Evolutionary conservation across 1,140 invertebrate genomes (phyloP), one percentile per base, ranked within the genome.

Genomic region (Cataglyphis hispanica): DNA sequence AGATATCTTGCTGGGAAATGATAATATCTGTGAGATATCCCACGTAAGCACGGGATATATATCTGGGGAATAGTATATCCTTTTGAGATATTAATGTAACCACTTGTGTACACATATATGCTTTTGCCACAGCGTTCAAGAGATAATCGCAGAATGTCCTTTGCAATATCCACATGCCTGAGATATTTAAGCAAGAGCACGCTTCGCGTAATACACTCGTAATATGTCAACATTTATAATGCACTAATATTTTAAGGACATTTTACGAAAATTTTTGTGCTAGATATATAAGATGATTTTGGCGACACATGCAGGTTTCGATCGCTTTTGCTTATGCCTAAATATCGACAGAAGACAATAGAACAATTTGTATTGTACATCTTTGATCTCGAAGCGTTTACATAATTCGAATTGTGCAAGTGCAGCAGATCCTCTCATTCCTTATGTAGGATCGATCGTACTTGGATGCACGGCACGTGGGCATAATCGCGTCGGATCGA

Each of bases 1-100:
- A 50, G 40, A 16, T 78, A 78, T 78, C 76, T 78, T 5, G 61
- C 76, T 78, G 76, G 11, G 43, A 78, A 78, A 67, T 78, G 61
- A n/a, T 67, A 8, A 77, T 63, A 77, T 77, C 37, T 11, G 22
- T 11, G 56, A 63, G 19, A 19, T 66, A 66, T 64, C 61, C 3
- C 60, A 37, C 13, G 1, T 46, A 50, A 78, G 76, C 27, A 34
- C 61, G n/a, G n/a, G n/a, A 13, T 50, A 50, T 40, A 40, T 40
- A 25, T 34, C 19, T 25, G 4, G 13, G 16, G 61, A 50, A 77
- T 50, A 60, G 31, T n/a, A 75, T 75, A 77, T 77, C 40, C 60
- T 77, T 60, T 10, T 31, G 16, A 50, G 46, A 19, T 19, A 43
- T 64, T 40, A 56, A 64, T 43, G 19, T 16, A 53, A 58, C 34